Percentiles rank a stretch among this genome's conserved stretches.
Evolutionary conservation across 2,888 invertebrate species (phyloP).

Genomic region (Digitonthophagus gazella): DNA sequence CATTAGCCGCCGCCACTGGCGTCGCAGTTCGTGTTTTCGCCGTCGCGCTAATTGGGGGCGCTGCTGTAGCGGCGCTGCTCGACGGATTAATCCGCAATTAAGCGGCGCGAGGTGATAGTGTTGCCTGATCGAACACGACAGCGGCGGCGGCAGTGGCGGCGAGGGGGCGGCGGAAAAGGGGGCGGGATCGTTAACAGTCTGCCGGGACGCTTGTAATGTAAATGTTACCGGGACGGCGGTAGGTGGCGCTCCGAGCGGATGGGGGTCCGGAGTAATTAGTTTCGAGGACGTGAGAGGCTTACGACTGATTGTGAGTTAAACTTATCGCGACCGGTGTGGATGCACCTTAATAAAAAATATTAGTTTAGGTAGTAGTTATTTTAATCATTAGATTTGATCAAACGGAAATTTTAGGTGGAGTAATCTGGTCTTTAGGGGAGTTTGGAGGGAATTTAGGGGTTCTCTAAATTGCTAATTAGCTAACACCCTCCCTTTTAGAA

Average conservation of each 20-base stretch:
- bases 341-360: too few species aligned
- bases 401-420: too few species aligned
- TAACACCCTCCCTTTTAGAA: too few species aligned
- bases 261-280: neutral
- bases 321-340: too few species aligned
- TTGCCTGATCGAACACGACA: constrained; percentile 12
- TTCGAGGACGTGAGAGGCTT: neutral
- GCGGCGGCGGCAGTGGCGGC: neutral
- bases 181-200: neutral
- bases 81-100: constrained; percentile 22
- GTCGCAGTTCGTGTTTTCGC: constrained; percentile 11
- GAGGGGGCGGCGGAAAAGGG: neutral
- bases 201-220: neutral
- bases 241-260: too few species aligned
- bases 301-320: too few species aligned
- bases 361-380: too few species aligned
- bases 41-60: constrained; percentile 15
- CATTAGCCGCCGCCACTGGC: neutral
- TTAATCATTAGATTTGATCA: too few species aligned
- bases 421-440: too few species aligned
- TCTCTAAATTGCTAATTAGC: too few species aligned
- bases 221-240: neutral
- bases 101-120: constrained; percentile 14
- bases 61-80: constrained; percentile 8
- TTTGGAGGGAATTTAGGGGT: too few species aligned